A percentile compares a stretch with the other conserved stretches of the same genome.
Conservation (phyloP, 2,113 vertebrate genomes). For the Antigone vipio region DNA sequence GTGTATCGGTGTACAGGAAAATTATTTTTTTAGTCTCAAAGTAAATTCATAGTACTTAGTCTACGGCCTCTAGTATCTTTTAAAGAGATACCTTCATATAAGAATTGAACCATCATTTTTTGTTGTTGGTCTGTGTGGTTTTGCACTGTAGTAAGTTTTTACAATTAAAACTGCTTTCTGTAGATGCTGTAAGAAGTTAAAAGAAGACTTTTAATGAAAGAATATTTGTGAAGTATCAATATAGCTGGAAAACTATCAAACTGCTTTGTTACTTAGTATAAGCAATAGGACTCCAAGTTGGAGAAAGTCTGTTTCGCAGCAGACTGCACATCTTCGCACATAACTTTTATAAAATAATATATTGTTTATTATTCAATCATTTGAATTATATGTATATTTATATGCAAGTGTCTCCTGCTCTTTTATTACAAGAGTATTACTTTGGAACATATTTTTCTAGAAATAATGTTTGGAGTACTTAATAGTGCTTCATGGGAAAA, state of each 20-base stretch:
- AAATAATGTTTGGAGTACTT: neutral
- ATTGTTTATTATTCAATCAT: neutral
- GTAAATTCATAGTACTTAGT: neutral
- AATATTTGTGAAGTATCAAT: neutral
- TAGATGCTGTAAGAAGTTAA: neutral
- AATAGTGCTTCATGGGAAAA: neutral
- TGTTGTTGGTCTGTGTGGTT: neutral
- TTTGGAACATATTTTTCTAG: neutral
- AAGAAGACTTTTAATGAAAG: neutral
- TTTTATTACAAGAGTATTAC: neutral
- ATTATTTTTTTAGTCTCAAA: neutral
- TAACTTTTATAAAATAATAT: neutral
- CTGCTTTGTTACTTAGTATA: neutral
- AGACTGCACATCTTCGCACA: neutral
- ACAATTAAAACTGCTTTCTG: neutral
- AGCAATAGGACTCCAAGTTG: neutral
- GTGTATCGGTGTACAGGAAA: neutral
- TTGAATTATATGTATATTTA: neutral
- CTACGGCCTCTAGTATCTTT: neutral
- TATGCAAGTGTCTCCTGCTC: neutral
- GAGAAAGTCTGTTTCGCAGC: neutral
- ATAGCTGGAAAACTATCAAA: neutral
- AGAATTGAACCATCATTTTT: neutral
- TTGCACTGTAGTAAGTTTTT: neutral
- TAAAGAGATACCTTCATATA: neutral